Evolutionary conservation across 30 jellyfish, hydroid and myxozoan genomes (phyloP).

Genomic region (Turritopsis rubra): DNA sequence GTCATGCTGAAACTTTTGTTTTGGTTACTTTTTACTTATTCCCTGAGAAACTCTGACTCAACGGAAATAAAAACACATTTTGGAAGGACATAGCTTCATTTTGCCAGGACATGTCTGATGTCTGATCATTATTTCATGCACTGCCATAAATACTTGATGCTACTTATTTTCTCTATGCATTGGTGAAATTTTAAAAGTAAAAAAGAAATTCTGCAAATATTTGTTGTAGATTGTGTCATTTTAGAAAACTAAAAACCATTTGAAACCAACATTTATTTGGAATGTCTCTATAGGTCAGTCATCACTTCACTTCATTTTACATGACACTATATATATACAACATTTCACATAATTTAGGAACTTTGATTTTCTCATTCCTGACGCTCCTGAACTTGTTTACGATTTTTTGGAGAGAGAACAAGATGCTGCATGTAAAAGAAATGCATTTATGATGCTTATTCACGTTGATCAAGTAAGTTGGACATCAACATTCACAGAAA

Average conservation of each 20-base stretch:
- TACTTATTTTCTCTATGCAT: too few species aligned
- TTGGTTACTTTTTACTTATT: too few species aligned
- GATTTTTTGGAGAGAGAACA: constrained; percentile 94
- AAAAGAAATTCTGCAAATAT: too few species aligned
- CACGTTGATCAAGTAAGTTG: constrained; percentile 92
- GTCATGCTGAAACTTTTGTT: too few species aligned
- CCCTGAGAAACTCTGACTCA: too few species aligned
- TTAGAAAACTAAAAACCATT: too few species aligned
- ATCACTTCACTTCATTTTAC: neutral
- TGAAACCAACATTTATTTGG: neutral
- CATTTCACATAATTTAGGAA: too few species aligned
- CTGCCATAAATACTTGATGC: neutral
- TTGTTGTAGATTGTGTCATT: too few species aligned
- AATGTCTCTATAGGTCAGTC: neutral
- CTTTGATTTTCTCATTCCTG: constrained; percentile 97
- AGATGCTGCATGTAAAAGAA: constrained; percentile 98
- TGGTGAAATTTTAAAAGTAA: too few species aligned
- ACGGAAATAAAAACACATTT: too few species aligned
- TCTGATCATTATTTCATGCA: neutral
- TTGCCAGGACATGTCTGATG: neutral
- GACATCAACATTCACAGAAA: neutral
- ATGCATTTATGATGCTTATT: constrained; percentile 98
- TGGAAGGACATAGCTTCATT: neutral
- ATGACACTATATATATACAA: too few species aligned
- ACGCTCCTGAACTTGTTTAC: constrained; percentile 97